Evolutionary conservation across 2,797 vertebrate species (phyloP).

Genomic region (Anguilla anguilla): DNA sequence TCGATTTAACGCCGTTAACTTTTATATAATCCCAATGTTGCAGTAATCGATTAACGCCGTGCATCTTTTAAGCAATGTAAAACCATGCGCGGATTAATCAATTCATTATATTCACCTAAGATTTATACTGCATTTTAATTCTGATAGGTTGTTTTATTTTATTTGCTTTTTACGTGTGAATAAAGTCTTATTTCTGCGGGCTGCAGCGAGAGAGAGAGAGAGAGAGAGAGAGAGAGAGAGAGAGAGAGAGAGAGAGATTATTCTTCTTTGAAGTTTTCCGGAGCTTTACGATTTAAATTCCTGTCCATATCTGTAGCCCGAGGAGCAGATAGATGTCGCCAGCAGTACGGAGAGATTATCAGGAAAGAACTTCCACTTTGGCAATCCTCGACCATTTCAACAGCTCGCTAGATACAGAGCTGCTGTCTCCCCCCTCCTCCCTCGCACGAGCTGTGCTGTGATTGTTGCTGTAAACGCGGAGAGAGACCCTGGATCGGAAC

Average conservation of each 20-base stretch:
- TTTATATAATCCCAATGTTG: neutral
- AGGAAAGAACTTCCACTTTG: conserved; percentile 33
- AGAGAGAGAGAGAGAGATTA: conserved; percentile 32
- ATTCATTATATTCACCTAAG: neutral
- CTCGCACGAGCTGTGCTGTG: conserved; percentile 6
- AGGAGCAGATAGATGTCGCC: conserved; percentile 51
- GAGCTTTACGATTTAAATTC: conserved; percentile 33
- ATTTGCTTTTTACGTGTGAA: conserved; percentile 21
- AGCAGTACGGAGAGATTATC: conserved; percentile 39
- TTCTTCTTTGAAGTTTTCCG: conserved; percentile 28
- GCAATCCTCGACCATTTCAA: conserved; percentile 25
- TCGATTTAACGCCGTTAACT: neutral
- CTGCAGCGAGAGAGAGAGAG: neutral
- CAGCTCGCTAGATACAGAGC: conserved; percentile 18
- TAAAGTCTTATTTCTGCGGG: conserved; percentile 7
- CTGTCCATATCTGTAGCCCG: conserved; percentile 29
- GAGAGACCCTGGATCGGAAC: neutral
- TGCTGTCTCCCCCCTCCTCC: neutral
- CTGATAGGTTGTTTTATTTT: neutral
- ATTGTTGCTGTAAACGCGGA: neutral
- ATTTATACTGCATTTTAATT: neutral
- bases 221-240: conserved; percentile 9
- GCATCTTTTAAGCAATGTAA: neutral
- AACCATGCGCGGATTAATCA: neutral
- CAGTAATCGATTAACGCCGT: neutral